A percentile compares a stretch with the other conserved stretches of the same genome.
These are phyloP conservation scores for Perizoma affinitatum DNA, from an alignment of 2,888 invertebrate species.

Conservation along the genomic window DNA sequence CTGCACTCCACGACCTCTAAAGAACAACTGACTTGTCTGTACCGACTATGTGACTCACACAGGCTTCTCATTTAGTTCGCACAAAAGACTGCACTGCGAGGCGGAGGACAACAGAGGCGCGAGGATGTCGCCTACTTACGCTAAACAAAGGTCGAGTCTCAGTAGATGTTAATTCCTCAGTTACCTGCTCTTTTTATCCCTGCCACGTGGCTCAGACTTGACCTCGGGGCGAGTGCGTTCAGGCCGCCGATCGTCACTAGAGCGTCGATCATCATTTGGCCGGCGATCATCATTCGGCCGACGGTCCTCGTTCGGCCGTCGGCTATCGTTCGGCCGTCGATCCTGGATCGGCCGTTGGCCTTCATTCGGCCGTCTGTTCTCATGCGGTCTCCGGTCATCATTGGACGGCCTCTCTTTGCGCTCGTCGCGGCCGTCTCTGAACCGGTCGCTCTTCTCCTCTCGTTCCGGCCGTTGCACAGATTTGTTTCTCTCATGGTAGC, in stretches of 20 bases:
- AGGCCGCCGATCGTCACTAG: slow-evolving; percentile 26
- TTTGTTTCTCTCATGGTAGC: slow-evolving; percentile 53
- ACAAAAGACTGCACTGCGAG: too few relatives aligned
- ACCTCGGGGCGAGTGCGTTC: slow-evolving; percentile 29
- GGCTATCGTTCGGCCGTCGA: neutral
- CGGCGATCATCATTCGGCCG: neutral
- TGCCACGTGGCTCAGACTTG: slow-evolving; percentile 40
- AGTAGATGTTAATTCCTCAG: neutral
- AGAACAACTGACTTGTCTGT: too few relatives aligned
- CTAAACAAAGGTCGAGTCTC: too few relatives aligned
- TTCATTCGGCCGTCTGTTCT: slow-evolving; percentile 1
- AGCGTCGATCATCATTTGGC: slow-evolving; percentile 6
- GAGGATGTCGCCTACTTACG: too few relatives aligned
- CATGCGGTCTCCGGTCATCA: slow-evolving; percentile 4
- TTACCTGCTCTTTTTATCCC: slow-evolving; percentile 64
- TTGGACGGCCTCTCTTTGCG: neutral
- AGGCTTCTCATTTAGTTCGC: too few relatives aligned
- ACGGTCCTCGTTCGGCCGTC: neutral
- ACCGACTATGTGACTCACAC: too few relatives aligned
- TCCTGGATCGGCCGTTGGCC: slow-evolving; percentile 1
- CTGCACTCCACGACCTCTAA: too few relatives aligned
- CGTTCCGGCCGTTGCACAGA: slow-evolving; percentile 31
- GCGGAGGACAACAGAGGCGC: too few relatives aligned
- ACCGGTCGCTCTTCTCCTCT: slow-evolving; percentile 38
- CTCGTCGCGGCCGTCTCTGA: neutral